Conservation (phyloP, 1,140 invertebrate genomes). For the Colletes latitarsis region DNA sequence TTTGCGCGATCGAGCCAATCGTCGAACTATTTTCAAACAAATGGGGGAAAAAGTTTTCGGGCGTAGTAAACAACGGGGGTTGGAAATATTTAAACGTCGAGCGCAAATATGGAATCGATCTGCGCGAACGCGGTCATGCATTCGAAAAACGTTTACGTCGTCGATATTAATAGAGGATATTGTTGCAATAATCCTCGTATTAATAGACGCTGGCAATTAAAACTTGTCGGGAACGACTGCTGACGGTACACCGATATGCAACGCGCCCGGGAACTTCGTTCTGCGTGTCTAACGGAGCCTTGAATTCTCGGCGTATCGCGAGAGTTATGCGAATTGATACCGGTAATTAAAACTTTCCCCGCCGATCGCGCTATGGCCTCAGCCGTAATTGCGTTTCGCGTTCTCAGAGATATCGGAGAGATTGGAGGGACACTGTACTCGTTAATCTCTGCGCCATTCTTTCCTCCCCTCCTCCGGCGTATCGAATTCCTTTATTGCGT, state of each 20-base stretch:
- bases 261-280: slow-evolving; percentile 31
- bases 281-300: slow-evolving; percentile 45
- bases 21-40: not conserved
- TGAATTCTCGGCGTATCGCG: slow-evolving; percentile 43
- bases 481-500: too few species aligned
- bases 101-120: not conserved
- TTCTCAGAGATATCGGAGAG: slow-evolving; percentile 26
- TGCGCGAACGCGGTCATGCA: not conserved
- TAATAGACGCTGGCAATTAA: slow-evolving; percentile 64
- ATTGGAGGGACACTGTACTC: not conserved
- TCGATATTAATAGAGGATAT: slow-evolving; percentile 37
- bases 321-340: slow-evolving; percentile 66
- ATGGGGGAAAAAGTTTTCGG: not conserved
- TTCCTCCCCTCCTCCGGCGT: not conserved
- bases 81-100: not conserved
- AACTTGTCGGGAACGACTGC: slow-evolving; percentile 48
- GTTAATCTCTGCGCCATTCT: slow-evolving; percentile 8
- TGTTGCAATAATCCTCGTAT: slow-evolving; percentile 49
- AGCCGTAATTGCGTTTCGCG: slow-evolving; percentile 44
- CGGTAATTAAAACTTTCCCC: slow-evolving; percentile 62
- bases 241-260: slow-evolving; percentile 35
- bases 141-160: slow-evolving; percentile 12
- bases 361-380: slow-evolving; percentile 49
- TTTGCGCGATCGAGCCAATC: not conserved
- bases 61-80: not conserved